Conservation (phyloP, 2,888 invertebrate species). For the Embidobia sp. region DNA sequence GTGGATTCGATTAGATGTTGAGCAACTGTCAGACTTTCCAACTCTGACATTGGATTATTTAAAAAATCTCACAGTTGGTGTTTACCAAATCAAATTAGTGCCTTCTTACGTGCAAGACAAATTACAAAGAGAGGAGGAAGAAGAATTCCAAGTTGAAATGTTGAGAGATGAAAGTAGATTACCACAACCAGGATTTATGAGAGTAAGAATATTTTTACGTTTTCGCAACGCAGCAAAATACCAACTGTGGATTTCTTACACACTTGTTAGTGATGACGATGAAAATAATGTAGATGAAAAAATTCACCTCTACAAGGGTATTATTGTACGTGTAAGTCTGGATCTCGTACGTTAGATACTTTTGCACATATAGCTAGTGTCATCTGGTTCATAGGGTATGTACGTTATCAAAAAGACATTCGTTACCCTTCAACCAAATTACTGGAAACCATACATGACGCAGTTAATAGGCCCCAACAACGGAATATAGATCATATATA, state of each 20-base stretch:
- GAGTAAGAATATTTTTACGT: slow-evolving; percentile 27
- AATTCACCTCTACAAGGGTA: not conserved
- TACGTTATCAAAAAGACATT: not conserved
- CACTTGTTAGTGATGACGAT: too few relatives aligned
- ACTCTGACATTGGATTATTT: slow-evolving; percentile 27
- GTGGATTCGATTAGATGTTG: slow-evolving; percentile 37
- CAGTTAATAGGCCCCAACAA: too few relatives aligned
- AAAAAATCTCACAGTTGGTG: slow-evolving; percentile 36
- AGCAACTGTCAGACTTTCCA: slow-evolving; percentile 42
- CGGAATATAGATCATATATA: too few relatives aligned
- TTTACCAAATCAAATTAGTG: slow-evolving; percentile 42
- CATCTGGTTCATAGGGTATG: slow-evolving; percentile 36
- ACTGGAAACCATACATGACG: too few relatives aligned
- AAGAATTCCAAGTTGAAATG: slow-evolving; percentile 28
- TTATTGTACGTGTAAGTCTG: slow-evolving; percentile 30
- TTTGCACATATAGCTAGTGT: slow-evolving; percentile 41
- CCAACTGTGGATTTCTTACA: slow-evolving; percentile 38
- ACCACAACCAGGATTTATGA: slow-evolving; percentile 26
- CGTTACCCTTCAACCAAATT: not conserved
- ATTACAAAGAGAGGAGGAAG: slow-evolving; percentile 13
- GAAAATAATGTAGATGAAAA: not conserved
- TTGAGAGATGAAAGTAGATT: slow-evolving; percentile 22
- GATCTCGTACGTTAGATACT: slow-evolving; percentile 28
- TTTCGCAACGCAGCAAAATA: slow-evolving; percentile 34
- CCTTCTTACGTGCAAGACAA: slow-evolving; percentile 36